Percentiles rank a stretch among this genome's conserved stretches.
Conservation (phyloP, 2,888 invertebrate genomes). For the Drosophila quinaria region DNA sequence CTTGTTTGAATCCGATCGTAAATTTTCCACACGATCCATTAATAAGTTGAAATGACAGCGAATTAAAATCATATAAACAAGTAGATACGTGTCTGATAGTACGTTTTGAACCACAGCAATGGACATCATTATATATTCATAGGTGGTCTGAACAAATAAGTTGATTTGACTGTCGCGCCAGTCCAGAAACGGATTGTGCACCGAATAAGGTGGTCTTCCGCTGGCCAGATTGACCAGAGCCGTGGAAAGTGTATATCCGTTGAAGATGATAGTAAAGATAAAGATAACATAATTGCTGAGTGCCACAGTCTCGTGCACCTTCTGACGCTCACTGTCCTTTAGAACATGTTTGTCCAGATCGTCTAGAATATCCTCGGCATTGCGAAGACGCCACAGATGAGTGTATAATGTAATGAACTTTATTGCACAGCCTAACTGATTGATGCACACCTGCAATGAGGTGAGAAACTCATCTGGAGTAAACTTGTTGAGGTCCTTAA, state of each 20-base stretch:
- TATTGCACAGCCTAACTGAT: background rate
- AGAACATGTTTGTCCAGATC: background rate
- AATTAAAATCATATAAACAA: background rate
- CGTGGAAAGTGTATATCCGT: background rate
- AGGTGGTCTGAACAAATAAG: background rate
- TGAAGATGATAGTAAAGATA: background rate
- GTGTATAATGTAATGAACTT: background rate
- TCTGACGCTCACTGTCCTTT: background rate
- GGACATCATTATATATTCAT: background rate
- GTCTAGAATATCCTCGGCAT: background rate
- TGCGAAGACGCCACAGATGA: background rate
- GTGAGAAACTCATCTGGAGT: background rate
- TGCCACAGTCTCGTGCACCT: background rate
- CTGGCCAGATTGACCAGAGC: background rate
- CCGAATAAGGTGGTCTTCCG: background rate
- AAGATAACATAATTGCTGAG: background rate
- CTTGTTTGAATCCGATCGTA: too few relatives aligned
- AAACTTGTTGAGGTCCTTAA: background rate
- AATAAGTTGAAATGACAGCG: background rate
- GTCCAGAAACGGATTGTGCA: background rate
- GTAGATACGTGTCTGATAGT: background rate
- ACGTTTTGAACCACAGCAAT: background rate
- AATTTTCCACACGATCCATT: background rate
- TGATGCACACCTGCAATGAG: background rate
- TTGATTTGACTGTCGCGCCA: background rate